Percentiles rank a stretch among this genome's conserved stretches.
These are phyloP conservation scores for Bombus terrestris DNA, from an alignment of 1,140 invertebrate species.

Conservation along the genomic window DNA sequence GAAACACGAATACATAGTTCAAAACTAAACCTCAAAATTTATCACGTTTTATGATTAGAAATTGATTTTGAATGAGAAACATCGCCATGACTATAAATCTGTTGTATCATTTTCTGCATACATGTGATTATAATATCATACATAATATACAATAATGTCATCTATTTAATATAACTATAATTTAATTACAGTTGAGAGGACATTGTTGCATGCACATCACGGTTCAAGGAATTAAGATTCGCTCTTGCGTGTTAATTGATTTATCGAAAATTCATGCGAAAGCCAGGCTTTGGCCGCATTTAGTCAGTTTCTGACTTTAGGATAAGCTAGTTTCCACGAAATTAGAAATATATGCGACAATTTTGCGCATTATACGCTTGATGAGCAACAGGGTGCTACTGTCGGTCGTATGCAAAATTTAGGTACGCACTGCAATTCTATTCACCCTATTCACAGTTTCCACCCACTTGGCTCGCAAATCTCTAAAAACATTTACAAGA, in stretches of 20 bases:
- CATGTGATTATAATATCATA: background rate
- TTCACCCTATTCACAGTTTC: background rate
- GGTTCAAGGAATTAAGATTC: background rate
- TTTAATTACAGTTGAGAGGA: too few relatives aligned
- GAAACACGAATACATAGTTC: background rate
- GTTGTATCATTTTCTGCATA: background rate
- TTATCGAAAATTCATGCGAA: constrained; percentile 15
- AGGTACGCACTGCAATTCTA: background rate
- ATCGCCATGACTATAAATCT: background rate
- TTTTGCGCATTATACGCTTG: background rate
- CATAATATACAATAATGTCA: background rate
- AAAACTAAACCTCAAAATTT: background rate
- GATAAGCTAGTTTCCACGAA: constrained; percentile 4
- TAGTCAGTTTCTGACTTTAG: background rate
- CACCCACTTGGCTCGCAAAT: too few relatives aligned
- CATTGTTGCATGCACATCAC: too few relatives aligned
- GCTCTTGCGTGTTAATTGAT: background rate
- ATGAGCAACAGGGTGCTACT: background rate
- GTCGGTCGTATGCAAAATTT: background rate
- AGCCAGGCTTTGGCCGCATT: background rate
- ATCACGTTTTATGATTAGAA: background rate
- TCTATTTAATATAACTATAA: background rate
- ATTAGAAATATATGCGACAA: constrained; percentile 4
- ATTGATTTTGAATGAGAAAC: background rate
- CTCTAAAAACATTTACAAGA: background rate